Conservation (phyloP, 2,113 vertebrate species). For the Rhinoderma darwinii region DNA sequence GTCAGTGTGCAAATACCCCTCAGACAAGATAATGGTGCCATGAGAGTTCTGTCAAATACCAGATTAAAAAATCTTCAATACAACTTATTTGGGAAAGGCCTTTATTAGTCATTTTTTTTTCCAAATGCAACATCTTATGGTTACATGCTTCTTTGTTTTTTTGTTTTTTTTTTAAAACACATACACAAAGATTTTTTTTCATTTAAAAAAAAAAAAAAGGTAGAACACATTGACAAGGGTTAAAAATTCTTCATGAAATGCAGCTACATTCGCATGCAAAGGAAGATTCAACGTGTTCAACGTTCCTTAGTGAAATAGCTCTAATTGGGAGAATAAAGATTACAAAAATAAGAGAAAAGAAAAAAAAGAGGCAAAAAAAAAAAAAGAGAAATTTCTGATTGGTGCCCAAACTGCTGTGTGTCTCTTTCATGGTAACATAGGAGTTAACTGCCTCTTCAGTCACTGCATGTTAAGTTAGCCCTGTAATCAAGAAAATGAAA, state of each 20-base stretch:
- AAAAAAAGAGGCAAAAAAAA: not conserved
- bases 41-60: slow-evolving; percentile 18
- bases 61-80: slow-evolving; percentile 92
- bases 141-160: slow-evolving; percentile 82
- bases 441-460: slow-evolving; percentile 96
- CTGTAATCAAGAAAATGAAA: slow-evolving; percentile 99
- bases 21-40: slow-evolving; percentile 50
- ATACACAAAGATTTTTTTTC: slow-evolving; percentile 92
- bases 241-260: slow-evolving; percentile 86
- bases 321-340: slow-evolving; percentile 77
- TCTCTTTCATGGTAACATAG: slow-evolving; percentile 89
- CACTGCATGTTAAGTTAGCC: slow-evolving; percentile 99
- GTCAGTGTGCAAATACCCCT: slow-evolving; percentile 63
- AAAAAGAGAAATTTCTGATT: slow-evolving; percentile 77
- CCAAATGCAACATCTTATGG: slow-evolving; percentile 97
- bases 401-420: slow-evolving; percentile 83
- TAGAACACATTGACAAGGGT: slow-evolving; percentile 91
- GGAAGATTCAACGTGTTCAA: slow-evolving; percentile 81
- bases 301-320: slow-evolving; percentile 88
- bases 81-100: slow-evolving; percentile 98
- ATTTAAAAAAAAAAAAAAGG: slow-evolving; percentile 73
- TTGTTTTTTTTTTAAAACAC: slow-evolving; percentile 81
- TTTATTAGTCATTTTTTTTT: slow-evolving; percentile 95
- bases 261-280: slow-evolving; percentile 92
- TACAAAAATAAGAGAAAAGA: slow-evolving; percentile 58